Evolutionary conservation across 53 echinoderm and acorn worm species (phyloP), one percentile per base, ranked within the genome.

Genomic region (Arbacia lixula): DNA sequence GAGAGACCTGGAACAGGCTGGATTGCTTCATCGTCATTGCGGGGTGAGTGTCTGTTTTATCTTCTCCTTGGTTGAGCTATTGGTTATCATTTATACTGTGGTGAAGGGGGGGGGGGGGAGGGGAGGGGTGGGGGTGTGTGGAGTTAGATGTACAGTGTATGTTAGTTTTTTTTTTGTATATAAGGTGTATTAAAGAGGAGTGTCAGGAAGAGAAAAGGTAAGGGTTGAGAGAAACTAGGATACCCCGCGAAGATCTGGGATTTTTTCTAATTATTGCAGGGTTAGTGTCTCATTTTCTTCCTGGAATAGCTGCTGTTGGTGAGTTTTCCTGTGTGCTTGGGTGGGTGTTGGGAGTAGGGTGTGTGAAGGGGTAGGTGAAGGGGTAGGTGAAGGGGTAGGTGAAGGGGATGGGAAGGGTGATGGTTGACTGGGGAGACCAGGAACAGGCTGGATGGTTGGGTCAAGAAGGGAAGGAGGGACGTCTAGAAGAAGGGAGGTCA

Each of bases 21-120:
- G 99, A 99, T 68, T 92, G 86, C 89, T 99, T 99, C 88, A 99
- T 99, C 53, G 99, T 99, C 0, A 21, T 95, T 24, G 95, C 99
- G 40, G 99, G 99, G 98, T 98, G 54, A 98, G 98, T 98, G 32
- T 46, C 25, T 57, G 57, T 57, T 57, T 57, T 25, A 57, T 57
- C n/a, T n/a, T n/a, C n/a, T n/a, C n/a, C n/a, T n/a, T n/a, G n/a
- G n/a, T n/a, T n/a, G n/a, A n/a, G n/a, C n/a, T n/a, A n/a, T n/a
- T n/a, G n/a, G n/a, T n/a, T n/a, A n/a, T n/a, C n/a, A n/a, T n/a
- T n/a, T n/a, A n/a, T n/a, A n/a, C n/a, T n/a, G n/a, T n/a, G n/a
- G n/a, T n/a, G 60, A 26, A 31, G 33, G 16, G 26, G 10, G 31
- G 64, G 28, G 25, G 64, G 17, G 26, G 64, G 28, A 31, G 25